Percentiles rank a stretch among this genome's conserved stretches.
Conservation (phyloP, 2,888 invertebrate genomes). For the Copidosoma aretas region DNA sequence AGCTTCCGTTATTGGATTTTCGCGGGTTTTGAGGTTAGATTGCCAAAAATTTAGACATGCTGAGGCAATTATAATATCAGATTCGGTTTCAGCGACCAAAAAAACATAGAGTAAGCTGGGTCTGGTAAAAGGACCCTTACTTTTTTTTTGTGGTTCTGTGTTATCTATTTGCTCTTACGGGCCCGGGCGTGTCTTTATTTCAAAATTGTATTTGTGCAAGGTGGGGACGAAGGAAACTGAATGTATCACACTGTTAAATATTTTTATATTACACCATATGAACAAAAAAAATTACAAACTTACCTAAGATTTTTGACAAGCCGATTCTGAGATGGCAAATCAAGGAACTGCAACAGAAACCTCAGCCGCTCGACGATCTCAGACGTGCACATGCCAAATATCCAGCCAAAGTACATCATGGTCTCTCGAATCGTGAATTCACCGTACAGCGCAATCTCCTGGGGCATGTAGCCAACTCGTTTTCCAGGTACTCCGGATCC, state of each 20-base stretch:
- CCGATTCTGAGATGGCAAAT: constrained; percentile 85
- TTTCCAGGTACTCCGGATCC: constrained; percentile 93
- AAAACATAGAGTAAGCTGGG: no score
- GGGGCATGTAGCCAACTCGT: constrained; percentile 97
- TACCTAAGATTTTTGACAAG: constrained; percentile 79
- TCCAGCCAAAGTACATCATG: constrained; percentile 95
- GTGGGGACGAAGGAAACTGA: no score
- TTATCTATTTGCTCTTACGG: no score
- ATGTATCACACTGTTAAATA: background rate
- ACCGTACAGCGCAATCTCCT: constrained; percentile 88
- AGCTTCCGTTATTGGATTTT: no score
- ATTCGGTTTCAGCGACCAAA: no score
- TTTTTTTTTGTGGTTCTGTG: no score
- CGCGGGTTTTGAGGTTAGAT: no score
- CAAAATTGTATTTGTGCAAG: no score
- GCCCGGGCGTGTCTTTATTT: no score
- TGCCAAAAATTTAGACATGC: no score
- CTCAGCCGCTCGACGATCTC: constrained; percentile 83
- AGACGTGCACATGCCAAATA: constrained; percentile 87
- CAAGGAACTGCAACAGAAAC: constrained; percentile 88
- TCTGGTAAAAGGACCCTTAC: no score
- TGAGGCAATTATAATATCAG: no score
- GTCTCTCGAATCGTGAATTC: constrained; percentile 95
- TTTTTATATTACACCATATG: background rate
- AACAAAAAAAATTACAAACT: constrained; percentile 34